A percentile compares a stretch with the other conserved stretches of the same genome.
These are phyloP conservation scores for Oceanodroma leucorhoa DNA, from an alignment of 2,797 vertebrate genomes.

Conservation along the genomic window DNA sequence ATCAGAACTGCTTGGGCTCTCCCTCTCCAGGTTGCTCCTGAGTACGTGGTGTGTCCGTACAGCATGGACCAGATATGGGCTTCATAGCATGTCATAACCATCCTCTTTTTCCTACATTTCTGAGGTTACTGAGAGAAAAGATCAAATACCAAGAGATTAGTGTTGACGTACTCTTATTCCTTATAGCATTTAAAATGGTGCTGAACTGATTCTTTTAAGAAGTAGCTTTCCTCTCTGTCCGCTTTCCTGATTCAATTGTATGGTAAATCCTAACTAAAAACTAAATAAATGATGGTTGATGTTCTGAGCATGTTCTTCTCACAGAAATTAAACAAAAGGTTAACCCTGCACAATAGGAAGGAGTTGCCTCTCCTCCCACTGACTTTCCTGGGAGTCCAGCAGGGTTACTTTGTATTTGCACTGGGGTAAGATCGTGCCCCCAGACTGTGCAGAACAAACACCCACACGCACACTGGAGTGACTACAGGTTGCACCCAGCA, in stretches of 20 bases:
- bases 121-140: background rate
- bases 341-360: background rate
- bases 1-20: background rate
- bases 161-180: background rate
- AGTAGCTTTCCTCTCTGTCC: background rate
- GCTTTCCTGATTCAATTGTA: background rate
- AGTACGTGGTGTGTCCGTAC: background rate
- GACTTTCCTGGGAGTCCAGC: background rate
- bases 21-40: background rate
- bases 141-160: background rate
- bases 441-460: background rate
- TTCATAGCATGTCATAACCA: background rate
- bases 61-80: background rate
- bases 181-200: background rate
- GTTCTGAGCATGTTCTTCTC: background rate
- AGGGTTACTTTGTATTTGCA: background rate
- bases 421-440: background rate
- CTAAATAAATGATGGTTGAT: background rate
- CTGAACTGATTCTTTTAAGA: background rate
- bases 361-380: background rate
- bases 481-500: background rate
- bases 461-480: background rate
- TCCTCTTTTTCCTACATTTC: background rate
- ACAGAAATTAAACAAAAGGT: background rate
- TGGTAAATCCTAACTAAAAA: background rate